phyloP scores from a whole-genome alignment of 2,797 vertebrate genomes.

The Cynopterus sphinx region DNA sequence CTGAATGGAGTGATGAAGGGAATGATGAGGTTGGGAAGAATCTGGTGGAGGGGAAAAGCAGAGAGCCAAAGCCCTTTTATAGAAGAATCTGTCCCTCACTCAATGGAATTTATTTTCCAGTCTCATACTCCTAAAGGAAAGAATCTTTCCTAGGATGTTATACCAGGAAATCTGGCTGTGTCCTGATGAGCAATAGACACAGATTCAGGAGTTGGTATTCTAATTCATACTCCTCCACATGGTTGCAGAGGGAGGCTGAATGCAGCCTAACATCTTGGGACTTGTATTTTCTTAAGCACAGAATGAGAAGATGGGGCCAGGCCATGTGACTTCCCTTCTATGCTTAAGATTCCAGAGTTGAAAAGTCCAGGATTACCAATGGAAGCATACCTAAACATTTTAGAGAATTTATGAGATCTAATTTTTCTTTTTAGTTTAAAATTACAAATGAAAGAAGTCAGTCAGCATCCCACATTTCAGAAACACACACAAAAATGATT shows the following conservation, averaged over 20 bases:
- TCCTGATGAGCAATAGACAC: neutral
- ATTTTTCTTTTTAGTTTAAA: slow-evolving; percentile 45
- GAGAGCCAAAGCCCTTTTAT: neutral
- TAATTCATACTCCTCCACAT: neutral
- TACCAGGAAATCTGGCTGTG: neutral
- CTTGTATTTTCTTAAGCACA: neutral
- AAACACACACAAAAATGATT: slow-evolving; percentile 17
- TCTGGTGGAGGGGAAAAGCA: neutral
- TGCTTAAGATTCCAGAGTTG: neutral
- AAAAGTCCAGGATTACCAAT: neutral
- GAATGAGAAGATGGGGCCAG: neutral
- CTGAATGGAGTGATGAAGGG: neutral
- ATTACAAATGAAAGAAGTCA: slow-evolving; percentile 13
- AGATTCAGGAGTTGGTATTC: neutral
- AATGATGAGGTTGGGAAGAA: neutral
- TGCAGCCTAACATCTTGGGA: neutral
- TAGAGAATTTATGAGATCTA: neutral
- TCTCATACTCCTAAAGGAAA: neutral
- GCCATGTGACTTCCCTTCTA: neutral
- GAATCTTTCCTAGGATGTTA: neutral
- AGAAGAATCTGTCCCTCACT: neutral
- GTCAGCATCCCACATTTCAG: slow-evolving; percentile 11
- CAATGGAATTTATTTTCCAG: neutral
- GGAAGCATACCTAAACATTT: neutral
- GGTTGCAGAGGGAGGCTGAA: neutral